Conservation (phyloP, 2,797 vertebrate genomes). For the Dicrostonyx torquatus region DNA sequence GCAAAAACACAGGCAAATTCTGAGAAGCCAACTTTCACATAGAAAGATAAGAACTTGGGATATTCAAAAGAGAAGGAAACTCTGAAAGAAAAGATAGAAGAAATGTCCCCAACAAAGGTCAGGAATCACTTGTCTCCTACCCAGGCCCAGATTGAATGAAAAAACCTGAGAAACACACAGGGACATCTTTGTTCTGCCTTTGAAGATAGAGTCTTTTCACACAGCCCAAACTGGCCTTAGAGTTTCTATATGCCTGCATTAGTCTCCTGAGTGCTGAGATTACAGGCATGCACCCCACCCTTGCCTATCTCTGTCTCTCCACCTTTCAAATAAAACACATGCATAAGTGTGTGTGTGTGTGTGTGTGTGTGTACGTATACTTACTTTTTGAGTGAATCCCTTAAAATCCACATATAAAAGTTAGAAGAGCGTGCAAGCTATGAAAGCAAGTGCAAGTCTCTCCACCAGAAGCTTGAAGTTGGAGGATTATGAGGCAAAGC, state of each 20-base stretch:
- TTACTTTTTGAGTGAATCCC: neutral
- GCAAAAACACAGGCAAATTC: neutral
- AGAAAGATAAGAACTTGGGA: neutral
- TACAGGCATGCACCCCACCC: neutral
- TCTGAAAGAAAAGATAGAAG: neutral
- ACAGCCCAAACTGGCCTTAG: neutral
- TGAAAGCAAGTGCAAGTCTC: neutral
- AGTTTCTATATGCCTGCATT: neutral
- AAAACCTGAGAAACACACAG: neutral
- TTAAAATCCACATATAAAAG: neutral
- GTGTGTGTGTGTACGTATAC: neutral
- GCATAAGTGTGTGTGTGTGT: too few relatives aligned
- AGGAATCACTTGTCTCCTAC: neutral
- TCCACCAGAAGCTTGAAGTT: neutral
- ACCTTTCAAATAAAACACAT: neutral
- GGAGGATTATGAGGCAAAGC: neutral
- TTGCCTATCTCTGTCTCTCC: neutral
- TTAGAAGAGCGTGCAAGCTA: neutral
- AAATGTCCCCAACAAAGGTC: neutral
- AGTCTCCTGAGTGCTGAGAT: neutral
- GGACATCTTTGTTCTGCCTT: neutral
- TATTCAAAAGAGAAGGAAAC: neutral
- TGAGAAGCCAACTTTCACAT: neutral
- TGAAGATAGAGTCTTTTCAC: neutral
- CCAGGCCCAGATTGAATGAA: neutral